Evolutionary conservation across 2,113 vertebrate species (phyloP), one percentile per base, ranked within the genome.

Genomic region (Mionectes macconnelli): DNA sequence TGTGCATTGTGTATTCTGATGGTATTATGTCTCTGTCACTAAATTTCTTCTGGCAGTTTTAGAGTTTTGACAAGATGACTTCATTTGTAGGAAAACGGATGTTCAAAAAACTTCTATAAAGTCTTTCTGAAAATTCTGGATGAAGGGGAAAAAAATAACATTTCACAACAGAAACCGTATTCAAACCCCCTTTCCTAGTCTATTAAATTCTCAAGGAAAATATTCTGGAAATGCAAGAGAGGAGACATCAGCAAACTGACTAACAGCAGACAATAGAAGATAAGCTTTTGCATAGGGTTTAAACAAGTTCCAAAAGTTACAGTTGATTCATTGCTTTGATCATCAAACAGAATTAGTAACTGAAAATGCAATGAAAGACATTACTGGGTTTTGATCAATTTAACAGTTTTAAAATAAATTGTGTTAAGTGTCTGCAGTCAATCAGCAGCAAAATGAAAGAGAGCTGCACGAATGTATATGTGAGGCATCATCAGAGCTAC

Each of bases 371-470:
- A 63, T 72, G 27, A 93, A 93, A 94, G 35, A 68, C 40, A 62
- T 70, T 73, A 66, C 14, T n/a, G 23, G 12, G 7, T 69, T 91
- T 91, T 91, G 77, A 88, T 93, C 39, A 68, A 44, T 66, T 62
- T 47, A 85, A 84, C 40, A 60, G 14, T 81, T 95, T 95, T 66
- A 85, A 94, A 30, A 79, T 37, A 84, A 96, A 82, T 59, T 69
- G 30, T 44, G 23, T 70, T 21, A 62, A 64, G 28, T 68, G 9
- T 56, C 31, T 74, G n/a, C 35, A 69, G 39, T 84, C 80, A 94
- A 78, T 92, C 69, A 90, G 53, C 8, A 75, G 14, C 60, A 94
- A 97, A 94, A 87, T 30, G 22, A 94, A 95, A 86, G 37, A 17
- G 24, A 90, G 6, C 8, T 45, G 31, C 39, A 16, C 42, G 30